These are phyloP conservation scores for Paramisgurnus dabryanus DNA, from an alignment of 2,113 vertebrate species.

Conservation along the genomic window DNA sequence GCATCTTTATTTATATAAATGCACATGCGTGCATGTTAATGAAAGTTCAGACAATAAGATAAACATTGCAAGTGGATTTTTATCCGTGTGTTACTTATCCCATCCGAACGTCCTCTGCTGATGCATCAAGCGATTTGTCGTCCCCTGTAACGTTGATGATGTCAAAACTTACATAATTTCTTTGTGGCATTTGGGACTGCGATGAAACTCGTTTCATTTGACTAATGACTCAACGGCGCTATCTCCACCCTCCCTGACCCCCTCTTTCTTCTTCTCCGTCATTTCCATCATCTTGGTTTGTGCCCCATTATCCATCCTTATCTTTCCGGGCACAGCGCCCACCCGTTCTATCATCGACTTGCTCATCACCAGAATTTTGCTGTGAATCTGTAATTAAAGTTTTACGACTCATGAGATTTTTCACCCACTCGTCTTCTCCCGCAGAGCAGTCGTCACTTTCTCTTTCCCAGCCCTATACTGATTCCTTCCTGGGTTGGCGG, in stretches of 20 bases:
- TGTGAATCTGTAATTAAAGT: constrained; percentile 69
- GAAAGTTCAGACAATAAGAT: constrained; percentile 50
- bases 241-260: constrained; percentile 3
- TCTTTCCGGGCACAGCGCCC: constrained; percentile 54
- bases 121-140: constrained; percentile 29
- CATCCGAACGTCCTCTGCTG: constrained; percentile 17
- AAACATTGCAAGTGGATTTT: constrained; percentile 39
- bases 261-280: background rate
- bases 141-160: background rate
- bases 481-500: constrained; percentile 45
- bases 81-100: constrained; percentile 28
- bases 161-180: constrained; percentile 41
- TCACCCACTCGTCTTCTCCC: constrained; percentile 46
- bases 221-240: constrained; percentile 31
- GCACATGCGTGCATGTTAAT: constrained; percentile 37
- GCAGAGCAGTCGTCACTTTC: constrained; percentile 36
- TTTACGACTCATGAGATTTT: constrained; percentile 62
- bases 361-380: constrained; percentile 47
- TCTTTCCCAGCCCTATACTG: constrained; percentile 48
- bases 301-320: constrained; percentile 36
- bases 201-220: constrained; percentile 44
- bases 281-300: background rate
- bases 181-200: constrained; percentile 38
- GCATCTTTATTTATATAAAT: constrained; percentile 49
- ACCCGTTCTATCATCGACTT: constrained; percentile 41